Evolutionary conservation across 2,113 vertebrate genomes (phyloP), one percentile per base, ranked within the genome.

Genomic region (Campylorhamphus procurvoides): DNA sequence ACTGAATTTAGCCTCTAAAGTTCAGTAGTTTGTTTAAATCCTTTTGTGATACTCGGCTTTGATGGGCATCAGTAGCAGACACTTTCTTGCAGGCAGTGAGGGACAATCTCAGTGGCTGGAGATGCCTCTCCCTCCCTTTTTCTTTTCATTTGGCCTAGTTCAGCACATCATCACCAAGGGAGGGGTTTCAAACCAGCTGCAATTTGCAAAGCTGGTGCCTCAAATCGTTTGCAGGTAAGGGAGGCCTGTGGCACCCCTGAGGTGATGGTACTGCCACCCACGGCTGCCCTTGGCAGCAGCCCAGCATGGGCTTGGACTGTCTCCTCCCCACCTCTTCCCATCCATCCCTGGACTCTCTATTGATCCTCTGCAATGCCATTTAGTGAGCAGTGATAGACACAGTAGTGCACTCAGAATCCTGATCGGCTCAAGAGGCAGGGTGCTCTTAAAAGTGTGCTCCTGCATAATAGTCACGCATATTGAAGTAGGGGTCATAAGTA

Each of bases 261-360:
- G 0, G 0, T 31, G 28, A 10, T 23, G 31, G 24, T n/a, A 14
- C 49, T 53, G 42, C 35, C 39, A 59, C 18, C 10, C 77, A 22
- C 29, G 27, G 29, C 1, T 72, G 37, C 16, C 63, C 37, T 40
- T 67, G 46, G 6, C 63, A 74, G 27, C 16, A 75, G 29, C 8
- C 15, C 31, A 74, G 15, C 49, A 25, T 0, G 2, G 35, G 52
- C n/a, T 72, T 27, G 0, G 4, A 2, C 22, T 3, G 0, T 20
- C 42, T 75, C 42, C 64, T 89, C 20, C 37, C 10, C 44, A 27
- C 5, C 18, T 72, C 49, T 72, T 63, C 62, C 11, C 24, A 0
- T 14, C 49, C 27, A 37, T 46, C 9, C 44, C 72, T 37, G 44
- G 37, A 62, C 25, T 9, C 5, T 79, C 39, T 68, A 1, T n/a